Evolutionary conservation across 1,140 invertebrate species (phyloP).

Genomic region (Dysdera silvatica): DNA sequence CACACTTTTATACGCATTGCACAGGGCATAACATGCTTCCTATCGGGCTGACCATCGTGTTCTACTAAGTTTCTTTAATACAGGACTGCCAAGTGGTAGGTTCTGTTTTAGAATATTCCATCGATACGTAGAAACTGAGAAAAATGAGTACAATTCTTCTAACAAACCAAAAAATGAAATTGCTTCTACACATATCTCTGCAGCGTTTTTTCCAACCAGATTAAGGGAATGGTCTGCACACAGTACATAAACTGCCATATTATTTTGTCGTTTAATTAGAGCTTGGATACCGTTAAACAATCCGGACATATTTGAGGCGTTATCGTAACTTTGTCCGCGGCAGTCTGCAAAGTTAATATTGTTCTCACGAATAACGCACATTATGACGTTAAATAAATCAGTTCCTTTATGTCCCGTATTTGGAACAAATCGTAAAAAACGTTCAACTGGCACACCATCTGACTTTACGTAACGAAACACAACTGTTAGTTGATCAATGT

Average conservation of each 20-base stretch:
- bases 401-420: not conserved
- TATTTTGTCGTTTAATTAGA: not conserved
- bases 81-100: no score
- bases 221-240: constrained; percentile 4
- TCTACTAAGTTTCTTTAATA: no score
- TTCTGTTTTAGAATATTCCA: no score
- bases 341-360: not conserved
- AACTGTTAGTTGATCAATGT: no score
- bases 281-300: not conserved
- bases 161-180: constrained; percentile 9
- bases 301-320: not conserved
- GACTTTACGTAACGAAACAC: no score
- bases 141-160: no score
- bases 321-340: not conserved
- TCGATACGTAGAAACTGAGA: no score
- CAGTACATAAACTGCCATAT: not conserved
- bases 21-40: no score
- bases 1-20: no score
- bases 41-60: no score
- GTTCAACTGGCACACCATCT: not conserved
- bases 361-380: not conserved
- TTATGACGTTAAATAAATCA: not conserved
- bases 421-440: not conserved
- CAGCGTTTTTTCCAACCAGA: not conserved
- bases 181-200: not conserved